Evolutionary conservation across 2,797 vertebrate species (phyloP), one percentile per base, ranked within the genome.

Genomic region (Notamacropus eugenii): DNA sequence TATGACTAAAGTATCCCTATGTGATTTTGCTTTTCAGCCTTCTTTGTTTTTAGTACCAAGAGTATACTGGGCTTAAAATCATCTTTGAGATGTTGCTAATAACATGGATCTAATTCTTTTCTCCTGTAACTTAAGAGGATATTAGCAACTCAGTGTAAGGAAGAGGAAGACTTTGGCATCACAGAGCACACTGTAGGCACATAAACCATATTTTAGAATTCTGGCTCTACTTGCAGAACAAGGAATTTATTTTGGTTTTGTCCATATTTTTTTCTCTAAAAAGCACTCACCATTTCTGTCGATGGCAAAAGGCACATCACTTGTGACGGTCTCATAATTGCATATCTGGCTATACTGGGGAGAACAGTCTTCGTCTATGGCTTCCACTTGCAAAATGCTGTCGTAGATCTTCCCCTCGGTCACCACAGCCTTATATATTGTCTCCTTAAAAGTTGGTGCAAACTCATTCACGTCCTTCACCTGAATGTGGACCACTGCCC

Each of bases 401-500:
- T 99, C 99, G 0, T 99, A 99, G 97, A 99, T 99, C 98, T 99
- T 99, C 55, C 99, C 99, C 97, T 99, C 99, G 0, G 99, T 99
- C 97, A 99, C 99, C 0, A 99, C 98, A 0, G 99, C 99, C 93
- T 98, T 99, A 97, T 99, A 99, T 95, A 99, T 95, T 0, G 98
- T 98, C 98, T 99, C 99, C 96, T 99, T 99, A 98, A 99, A 99
- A 94, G 99, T 98, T 0, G 99, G 99, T 24, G 99, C 99, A 97
- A 99, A 99, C 98, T 99, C 99, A 57, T 99, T 99, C 95, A 99
- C 99, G 55, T 99, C 99, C 54, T 99, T 99, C 91, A 99, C 99
- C 98, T 99, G 99, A 96, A 99, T 99, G 93, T 99, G 99, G 93
- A 99, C 99, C 98, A 99, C 99, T 0, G 99, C 99, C 98, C 99